These are phyloP conservation scores for Drosophila subquinaria DNA, from an alignment of 2,888 invertebrate genomes.

Conservation along the genomic window DNA sequence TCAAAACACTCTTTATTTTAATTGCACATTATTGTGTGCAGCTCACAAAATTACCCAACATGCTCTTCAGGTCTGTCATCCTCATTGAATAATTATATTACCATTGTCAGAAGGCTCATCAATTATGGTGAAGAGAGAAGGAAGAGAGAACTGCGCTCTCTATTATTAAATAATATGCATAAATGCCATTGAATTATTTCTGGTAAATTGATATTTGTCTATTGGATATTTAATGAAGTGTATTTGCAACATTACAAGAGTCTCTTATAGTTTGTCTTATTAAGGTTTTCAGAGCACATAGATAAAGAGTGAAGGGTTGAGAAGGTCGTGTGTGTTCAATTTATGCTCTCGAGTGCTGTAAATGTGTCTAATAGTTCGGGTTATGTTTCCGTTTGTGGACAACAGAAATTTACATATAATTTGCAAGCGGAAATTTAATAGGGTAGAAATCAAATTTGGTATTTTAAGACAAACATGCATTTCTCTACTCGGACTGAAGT, in stretches of 20 bases:
- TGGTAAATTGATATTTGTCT: slow-evolving; percentile 58
- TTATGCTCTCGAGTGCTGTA: slow-evolving; percentile 12
- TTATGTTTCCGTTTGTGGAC: slow-evolving; percentile 22
- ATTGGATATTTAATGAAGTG: slow-evolving; percentile 60
- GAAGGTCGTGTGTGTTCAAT: slow-evolving; percentile 11
- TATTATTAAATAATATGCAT: slow-evolving; percentile 47
- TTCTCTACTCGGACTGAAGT: background rate
- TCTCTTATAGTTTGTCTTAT: slow-evolving; percentile 31
- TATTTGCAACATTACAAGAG: slow-evolving; percentile 34
- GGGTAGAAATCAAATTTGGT: slow-evolving; percentile 5
- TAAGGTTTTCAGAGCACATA: background rate
- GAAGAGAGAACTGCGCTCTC: background rate
- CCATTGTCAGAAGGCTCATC: slow-evolving; percentile 30
- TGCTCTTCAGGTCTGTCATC: slow-evolving; percentile 7
- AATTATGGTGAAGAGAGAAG: slow-evolving; percentile 8
- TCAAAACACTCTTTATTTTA: slow-evolving; percentile 46
- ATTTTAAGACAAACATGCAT: background rate
- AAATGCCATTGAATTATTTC: slow-evolving; percentile 62
- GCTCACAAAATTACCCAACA: slow-evolving; percentile 10
- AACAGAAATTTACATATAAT: slow-evolving; percentile 26
- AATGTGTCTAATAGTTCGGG: slow-evolving; percentile 49
- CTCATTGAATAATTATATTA: slow-evolving; percentile 33
- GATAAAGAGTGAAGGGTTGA: background rate
- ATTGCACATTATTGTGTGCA: slow-evolving; percentile 54
- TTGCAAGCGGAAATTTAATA: slow-evolving; percentile 35